Base-by-base conservation (phyloP, 2,888 invertebrate genomes). In the Pecten maximus region DNA sequence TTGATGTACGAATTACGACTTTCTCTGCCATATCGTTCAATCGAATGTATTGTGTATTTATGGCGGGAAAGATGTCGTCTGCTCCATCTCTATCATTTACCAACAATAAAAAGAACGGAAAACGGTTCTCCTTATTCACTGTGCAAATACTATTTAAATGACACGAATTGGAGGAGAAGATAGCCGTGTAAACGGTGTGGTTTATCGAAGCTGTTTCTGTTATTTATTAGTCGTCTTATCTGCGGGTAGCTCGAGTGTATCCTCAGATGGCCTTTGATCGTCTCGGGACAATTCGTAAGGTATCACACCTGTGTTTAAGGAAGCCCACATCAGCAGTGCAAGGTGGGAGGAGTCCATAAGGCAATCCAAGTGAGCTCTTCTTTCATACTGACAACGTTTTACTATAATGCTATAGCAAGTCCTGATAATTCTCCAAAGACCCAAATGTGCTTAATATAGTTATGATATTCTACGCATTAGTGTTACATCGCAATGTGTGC, bases 81-180 rank as follows among this genome's bases (percentile, higher is more conserved):
- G 40, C 44, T 89, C 89, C 74, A 89, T 89, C 86, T 35, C 86
- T 89, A 35, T 89, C 35, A 89, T 88, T 88, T 74, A 39, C 54
- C n/a, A 88, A 60, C 60, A 88, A 88, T 88, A 88, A 88, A 60
- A 88, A 40, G 60, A 39, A 60, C 74, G 88, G 60, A 88, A 88
- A 88, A 88, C 40, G 40, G 40, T 48, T n/a, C 74, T 60, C 28
- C 74, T 74, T 74, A 74, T 74, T 74, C 74, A 74, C 74, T 74
- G 74, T 74, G 74, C 74, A 74, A 74, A 74, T 74, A 74, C 74
- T 74, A 74, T 74, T 74, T 74, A 74, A 74, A 74, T 74, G 74
- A 74, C 74, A 74, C 74, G 74, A 74, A 74, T 35, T 74, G 74
- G 74, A 35, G 23, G 74, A 74, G 74, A 23, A 74, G 74, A 74